Base-by-base conservation (phyloP, 2,888 invertebrate species). In the Coecobrya sp. region DNA sequence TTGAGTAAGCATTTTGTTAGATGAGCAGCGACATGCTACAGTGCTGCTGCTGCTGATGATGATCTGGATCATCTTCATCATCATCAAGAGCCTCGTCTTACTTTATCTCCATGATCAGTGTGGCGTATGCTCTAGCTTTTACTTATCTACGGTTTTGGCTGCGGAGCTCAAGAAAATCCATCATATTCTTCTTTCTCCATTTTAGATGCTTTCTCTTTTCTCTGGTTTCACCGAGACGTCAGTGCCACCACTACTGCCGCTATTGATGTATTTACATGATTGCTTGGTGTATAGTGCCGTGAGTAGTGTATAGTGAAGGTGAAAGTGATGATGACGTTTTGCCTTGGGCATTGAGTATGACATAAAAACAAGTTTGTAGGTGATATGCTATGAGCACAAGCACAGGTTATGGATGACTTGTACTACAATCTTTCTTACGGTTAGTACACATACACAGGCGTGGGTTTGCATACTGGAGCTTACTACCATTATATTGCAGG, bases 31-130 rank as follows among this genome's bases (percentile, higher is more conserved):
- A 27, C 65, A 27, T 27, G 27, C 22, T n/a, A n/a, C 1, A 55
- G 5, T 11, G 59, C n/a, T 59, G 8, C 55, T 11, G 55, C 11
- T 65, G 65, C 25, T 65, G 65, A 52, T 19, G 19, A 81, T 81
- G 36, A 13, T 55, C 52, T 22, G 42, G 65, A 52, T 45, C 13
- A 55, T 81, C 30, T 2, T 16, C 52, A 13, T 65, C 45, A 22
- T 62, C 36, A 30, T 30, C 16, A 82, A 27, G 59, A 59, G 13
- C 25, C 13, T 59, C 19, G 2, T 19, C 19, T 22, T n/a, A 76
- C 45, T 36, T 68, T 68, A 27, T 68, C 68, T 68, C 55, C 25
- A 13, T 68, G 68, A 68, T 68, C 68, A 68, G 36, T 30, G 68
- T 68, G 68, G 30, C 68, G 68, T 30, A 68, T 16, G 27, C 10